Evolutionary conservation across 2,113 vertebrate species (phyloP).

Genomic region (Sorex araneus): DNA sequence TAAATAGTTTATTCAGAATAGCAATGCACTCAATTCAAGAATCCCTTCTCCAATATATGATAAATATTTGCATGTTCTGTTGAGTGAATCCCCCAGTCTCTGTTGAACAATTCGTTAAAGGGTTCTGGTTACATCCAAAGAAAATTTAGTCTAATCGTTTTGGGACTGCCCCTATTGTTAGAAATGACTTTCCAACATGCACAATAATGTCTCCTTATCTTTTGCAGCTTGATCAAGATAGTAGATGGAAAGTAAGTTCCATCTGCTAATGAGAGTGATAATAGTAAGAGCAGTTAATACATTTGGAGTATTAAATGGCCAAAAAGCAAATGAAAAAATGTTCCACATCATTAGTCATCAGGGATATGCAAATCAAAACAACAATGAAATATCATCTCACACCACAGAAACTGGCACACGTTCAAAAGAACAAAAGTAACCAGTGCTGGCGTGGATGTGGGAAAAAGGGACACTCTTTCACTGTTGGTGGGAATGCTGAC

Average conservation of each 20-base stretch:
- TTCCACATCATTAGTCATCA: too few relatives aligned
- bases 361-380: too few relatives aligned
- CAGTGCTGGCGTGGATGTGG: too few relatives aligned
- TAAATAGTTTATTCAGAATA: neutral
- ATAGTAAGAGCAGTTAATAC: too few relatives aligned
- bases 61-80: neutral
- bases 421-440: too few relatives aligned
- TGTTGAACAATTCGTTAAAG: neutral
- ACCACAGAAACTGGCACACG: too few relatives aligned
- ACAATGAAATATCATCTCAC: too few relatives aligned
- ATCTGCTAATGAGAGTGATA: neutral
- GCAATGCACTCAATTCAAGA: neutral
- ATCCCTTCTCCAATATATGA: neutral
- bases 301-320: too few relatives aligned
- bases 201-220: neutral
- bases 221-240: neutral
- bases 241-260: neutral
- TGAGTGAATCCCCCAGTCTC: neutral
- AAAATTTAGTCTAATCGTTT: neutral
- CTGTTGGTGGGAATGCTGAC: too few relatives aligned
- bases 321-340: too few relatives aligned
- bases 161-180: neutral
- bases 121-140: neutral
- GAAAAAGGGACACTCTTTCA: too few relatives aligned
- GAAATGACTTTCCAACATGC: slow-evolving; percentile 21